Conservation (phyloP, 2,113 vertebrate species). For the Pangasianodon gigas region DNA sequence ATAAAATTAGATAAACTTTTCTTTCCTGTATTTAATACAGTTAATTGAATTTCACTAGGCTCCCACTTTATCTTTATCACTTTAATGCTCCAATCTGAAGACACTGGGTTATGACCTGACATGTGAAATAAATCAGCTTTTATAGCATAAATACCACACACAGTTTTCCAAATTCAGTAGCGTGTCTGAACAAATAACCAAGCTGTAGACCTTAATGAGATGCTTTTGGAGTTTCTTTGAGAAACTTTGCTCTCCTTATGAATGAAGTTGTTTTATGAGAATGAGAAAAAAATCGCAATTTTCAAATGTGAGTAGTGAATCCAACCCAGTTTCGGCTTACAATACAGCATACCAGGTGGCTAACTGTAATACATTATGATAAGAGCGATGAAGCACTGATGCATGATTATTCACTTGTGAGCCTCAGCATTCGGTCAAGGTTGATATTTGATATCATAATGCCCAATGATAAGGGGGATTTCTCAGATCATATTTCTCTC, state of each 20-base stretch:
- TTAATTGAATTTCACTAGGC: background rate
- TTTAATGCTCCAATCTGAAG: background rate
- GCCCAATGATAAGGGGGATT: background rate
- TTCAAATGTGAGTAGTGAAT: background rate
- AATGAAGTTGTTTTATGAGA: background rate
- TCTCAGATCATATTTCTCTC: background rate
- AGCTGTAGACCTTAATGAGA: background rate
- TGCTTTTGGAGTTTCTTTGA: background rate
- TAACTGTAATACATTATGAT: background rate
- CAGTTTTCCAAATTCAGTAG: background rate
- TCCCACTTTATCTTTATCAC: background rate
- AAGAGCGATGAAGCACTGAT: background rate
- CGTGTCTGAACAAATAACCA: background rate
- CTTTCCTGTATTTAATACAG: background rate
- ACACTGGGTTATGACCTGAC: background rate
- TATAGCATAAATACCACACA: background rate
- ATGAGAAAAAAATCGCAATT: background rate
- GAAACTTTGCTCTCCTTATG: background rate
- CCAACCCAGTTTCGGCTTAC: background rate
- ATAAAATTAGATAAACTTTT: background rate
- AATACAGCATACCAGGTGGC: background rate
- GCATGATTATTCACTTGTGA: background rate
- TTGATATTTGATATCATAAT: slow-evolving; percentile 9
- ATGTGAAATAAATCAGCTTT: background rate
- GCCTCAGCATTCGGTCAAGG: background rate